These are phyloP conservation scores for Drosophila conformis DNA, from an alignment of 2,888 invertebrate species.

Conservation along the genomic window DNA sequence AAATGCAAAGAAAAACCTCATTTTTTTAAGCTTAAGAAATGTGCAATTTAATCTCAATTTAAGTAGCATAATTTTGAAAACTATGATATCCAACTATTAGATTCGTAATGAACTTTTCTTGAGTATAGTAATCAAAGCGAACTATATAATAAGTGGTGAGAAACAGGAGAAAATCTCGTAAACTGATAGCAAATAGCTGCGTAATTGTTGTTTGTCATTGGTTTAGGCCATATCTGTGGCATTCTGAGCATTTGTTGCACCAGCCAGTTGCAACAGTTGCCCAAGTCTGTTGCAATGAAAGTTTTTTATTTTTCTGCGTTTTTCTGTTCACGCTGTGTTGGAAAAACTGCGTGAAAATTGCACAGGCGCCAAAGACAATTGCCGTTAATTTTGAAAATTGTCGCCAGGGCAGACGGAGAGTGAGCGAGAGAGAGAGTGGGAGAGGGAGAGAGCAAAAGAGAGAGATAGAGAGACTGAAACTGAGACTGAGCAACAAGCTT, in stretches of 20 bases:
- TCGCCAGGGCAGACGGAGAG: slow-evolving; percentile 61
- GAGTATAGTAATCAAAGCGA: not conserved
- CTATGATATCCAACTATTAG: not conserved
- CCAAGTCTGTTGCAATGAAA: slow-evolving; percentile 61
- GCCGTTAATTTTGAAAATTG: slow-evolving; percentile 79
- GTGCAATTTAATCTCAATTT: not conserved
- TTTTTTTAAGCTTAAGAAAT: not conserved
- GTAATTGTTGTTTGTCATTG: slow-evolving; percentile 47
- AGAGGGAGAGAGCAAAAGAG: not conserved
- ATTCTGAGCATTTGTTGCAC: slow-evolving; percentile 45
- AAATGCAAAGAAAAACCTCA: not conserved
- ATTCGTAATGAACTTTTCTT: not conserved
- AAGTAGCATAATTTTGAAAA: not conserved
- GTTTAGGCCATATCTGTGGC: slow-evolving; percentile 38
- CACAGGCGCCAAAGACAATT: slow-evolving; percentile 74
- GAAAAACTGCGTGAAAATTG: slow-evolving; percentile 79
- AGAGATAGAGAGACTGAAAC: not conserved
- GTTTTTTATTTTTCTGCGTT: slow-evolving; percentile 41
- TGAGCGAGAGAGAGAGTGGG: not conserved
- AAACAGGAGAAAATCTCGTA: slow-evolving; percentile 27
- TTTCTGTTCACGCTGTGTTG: slow-evolving; percentile 56
- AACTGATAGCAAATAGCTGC: slow-evolving; percentile 42
- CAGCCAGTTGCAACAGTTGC: slow-evolving; percentile 25
- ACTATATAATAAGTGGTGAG: slow-evolving; percentile 11
- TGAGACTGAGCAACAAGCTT: slow-evolving; percentile 23